Evolutionary conservation across 2,797 vertebrate genomes (phyloP).

Genomic region (Heterohyrax brucei): DNA sequence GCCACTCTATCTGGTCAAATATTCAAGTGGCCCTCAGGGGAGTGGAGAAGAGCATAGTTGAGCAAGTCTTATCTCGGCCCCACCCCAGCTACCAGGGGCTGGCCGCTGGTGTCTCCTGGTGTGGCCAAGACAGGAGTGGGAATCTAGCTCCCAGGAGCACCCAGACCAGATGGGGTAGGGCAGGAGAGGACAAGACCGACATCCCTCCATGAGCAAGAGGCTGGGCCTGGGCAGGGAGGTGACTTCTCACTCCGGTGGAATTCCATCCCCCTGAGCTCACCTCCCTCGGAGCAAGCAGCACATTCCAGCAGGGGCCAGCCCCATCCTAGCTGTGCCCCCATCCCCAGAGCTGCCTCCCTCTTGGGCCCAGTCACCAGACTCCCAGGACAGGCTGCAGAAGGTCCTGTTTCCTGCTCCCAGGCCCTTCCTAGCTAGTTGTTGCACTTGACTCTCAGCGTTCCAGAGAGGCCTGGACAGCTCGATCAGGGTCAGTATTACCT

Average conservation of each 20-base stretch:
- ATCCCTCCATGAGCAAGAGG: constrained; percentile 67
- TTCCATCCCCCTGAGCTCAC: constrained; percentile 86
- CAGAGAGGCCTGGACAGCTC: neutral
- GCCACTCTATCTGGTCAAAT: constrained; percentile 72
- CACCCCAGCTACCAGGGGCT: neutral
- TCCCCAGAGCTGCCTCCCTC: constrained; percentile 53
- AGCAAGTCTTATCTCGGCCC: constrained; percentile 79
- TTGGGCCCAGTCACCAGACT: neutral
- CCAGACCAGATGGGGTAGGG: constrained; percentile 79
- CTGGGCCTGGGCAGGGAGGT: constrained; percentile 76
- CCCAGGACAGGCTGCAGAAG: neutral
- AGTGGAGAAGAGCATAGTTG: constrained; percentile 48
- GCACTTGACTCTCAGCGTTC: rapidly evolving
- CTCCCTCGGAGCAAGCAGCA: constrained; percentile 54
- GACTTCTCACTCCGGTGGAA: constrained; percentile 76
- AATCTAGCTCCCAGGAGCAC: constrained; percentile 73
- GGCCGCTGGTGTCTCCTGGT: constrained; percentile 47
- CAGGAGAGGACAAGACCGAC: constrained; percentile 87
- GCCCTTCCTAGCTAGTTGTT: neutral
- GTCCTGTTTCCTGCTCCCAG: neutral
- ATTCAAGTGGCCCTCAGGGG: constrained; percentile 82
- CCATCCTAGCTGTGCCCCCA: constrained; percentile 54
- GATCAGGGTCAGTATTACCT: neutral
- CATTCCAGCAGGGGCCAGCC: constrained; percentile 81
- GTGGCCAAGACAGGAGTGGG: constrained; percentile 22